phyloP scores from a whole-genome alignment of 2,113 vertebrate species.

The Phrynosoma blainvillii region DNA sequence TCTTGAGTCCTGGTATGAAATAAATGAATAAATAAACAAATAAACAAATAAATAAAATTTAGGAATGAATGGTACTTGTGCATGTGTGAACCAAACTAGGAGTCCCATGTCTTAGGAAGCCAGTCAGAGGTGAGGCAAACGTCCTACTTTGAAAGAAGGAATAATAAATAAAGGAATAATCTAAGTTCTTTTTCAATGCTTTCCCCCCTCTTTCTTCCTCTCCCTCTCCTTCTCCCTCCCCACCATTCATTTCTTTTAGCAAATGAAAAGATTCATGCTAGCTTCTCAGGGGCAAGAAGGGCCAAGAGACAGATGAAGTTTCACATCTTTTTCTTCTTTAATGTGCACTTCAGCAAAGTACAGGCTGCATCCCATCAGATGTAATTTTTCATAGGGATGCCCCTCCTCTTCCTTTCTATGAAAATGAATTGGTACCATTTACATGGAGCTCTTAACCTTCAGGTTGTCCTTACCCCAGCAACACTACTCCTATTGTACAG shows the following conservation, averaged over 20 bases:
- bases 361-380: conserved; percentile 66
- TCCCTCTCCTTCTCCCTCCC: too few relatives aligned
- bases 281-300: conserved; percentile 38
- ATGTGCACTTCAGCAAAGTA: conserved; percentile 66
- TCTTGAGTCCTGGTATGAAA: neutral
- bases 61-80: too few relatives aligned
- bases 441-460: conserved; percentile 79
- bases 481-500: conserved; percentile 73
- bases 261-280: conserved; percentile 40
- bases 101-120: neutral
- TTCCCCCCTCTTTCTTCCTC: too few relatives aligned
- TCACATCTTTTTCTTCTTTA: conserved; percentile 41
- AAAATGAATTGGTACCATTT: conserved; percentile 68
- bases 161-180: neutral
- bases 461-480: conserved; percentile 77
- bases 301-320: conserved; percentile 39
- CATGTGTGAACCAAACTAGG: neutral
- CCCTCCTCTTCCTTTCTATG: conserved; percentile 69
- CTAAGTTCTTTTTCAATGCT: too few relatives aligned
- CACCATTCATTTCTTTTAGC: neutral
- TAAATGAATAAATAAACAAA: neutral
- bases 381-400: conserved; percentile 68
- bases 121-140: neutral
- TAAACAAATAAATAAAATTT: neutral
- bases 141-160: neutral